phyloP scores from a whole-genome alignment of 2,113 vertebrate genomes.

The Notothenia rossii region DNA sequence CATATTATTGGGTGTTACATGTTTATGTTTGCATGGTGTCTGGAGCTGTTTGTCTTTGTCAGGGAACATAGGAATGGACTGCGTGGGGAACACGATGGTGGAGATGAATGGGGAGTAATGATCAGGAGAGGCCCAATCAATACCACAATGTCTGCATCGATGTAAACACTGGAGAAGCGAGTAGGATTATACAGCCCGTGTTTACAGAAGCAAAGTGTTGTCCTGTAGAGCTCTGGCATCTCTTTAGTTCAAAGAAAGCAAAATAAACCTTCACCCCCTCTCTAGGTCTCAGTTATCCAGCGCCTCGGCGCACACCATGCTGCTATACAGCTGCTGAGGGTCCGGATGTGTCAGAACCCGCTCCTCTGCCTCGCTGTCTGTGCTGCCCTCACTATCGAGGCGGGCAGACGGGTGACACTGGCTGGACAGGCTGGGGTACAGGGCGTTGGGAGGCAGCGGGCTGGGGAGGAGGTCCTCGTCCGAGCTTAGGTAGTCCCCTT shows the following conservation, averaged over 20 bases:
- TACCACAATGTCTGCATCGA: conserved; percentile 52
- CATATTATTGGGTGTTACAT: conserved; percentile 1
- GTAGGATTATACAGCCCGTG: conserved; percentile 32
- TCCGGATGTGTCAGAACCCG: conserved; percentile 69
- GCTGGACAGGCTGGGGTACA: conserved; percentile 85
- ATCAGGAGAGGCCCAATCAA: conserved; percentile 47
- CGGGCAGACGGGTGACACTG: conserved; percentile 83
- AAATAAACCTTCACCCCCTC: not conserved
- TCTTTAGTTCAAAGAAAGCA: conserved; percentile 34
- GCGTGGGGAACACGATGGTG: conserved; percentile 1
- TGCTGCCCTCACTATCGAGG: conserved; percentile 92
- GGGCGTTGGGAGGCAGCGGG: conserved; percentile 82
- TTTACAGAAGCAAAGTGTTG: conserved; percentile 26
- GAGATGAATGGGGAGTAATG: conserved; percentile 28
- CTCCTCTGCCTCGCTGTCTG: conserved; percentile 89
- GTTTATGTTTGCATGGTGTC: conserved; percentile 40
- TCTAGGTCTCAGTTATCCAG: conserved; percentile 76
- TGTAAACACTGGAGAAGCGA: conserved; percentile 52
- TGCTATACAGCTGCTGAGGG: conserved; percentile 79
- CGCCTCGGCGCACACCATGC: conserved; percentile 79
- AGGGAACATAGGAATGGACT: conserved; percentile 3
- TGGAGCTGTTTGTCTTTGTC: conserved; percentile 10
- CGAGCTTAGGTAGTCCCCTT: conserved; percentile 93
- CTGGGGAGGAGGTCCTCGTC: conserved; percentile 92
- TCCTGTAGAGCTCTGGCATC: conserved; percentile 18